Base-by-base conservation (phyloP, 1,140 invertebrate species). In the Hesperophylax magnus region DNA sequence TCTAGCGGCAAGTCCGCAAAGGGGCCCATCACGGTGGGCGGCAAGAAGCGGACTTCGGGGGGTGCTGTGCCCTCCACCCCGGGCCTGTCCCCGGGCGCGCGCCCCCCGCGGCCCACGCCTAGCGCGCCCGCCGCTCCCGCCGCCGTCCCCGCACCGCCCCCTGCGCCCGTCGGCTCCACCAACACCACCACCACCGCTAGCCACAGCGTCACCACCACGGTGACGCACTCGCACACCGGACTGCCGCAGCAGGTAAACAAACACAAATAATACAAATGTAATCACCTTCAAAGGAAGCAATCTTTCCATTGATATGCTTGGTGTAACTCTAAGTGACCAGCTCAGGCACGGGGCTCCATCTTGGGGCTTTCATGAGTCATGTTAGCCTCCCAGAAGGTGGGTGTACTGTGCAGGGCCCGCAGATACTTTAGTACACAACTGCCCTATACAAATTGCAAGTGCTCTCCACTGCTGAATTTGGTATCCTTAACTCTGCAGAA, bases 1-100 rank as follows among this genome's bases (percentile, higher is more conserved):
- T 93, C 94, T 1, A 89, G 91, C 79, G 89, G 91, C 39, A 96
- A 96, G 86, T 93, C 93, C 69, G 92, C 92, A 58, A 96, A 95
- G 84, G 83, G 87, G 20, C 88, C 88, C 24, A 85, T 84, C 58
- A 84, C 85, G 78, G 86, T 86, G 77, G 87, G 86, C 69, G 86
- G 87, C 58, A 88, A 86, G 81, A 84, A 88, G 86, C 88, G 91
- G 81, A 90, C 88, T 18, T 91, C 6, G 89, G 90, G 52, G 90
- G 89, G 56, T 90, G 91, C 53, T 85, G 88, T 22, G 86, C 89
- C 17, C 87, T 89, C 85, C 88, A 88, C n/a, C 88, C 91, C 81
- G 86, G 85, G 83, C 85, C 67, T 80, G 81, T 69, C 81, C 56
- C 85, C 56, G 76, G 77, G 61, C 1, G 78, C 71, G 78, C 69